Conservation (phyloP, 2,797 vertebrate genomes). For the Meda fulgida region DNA sequence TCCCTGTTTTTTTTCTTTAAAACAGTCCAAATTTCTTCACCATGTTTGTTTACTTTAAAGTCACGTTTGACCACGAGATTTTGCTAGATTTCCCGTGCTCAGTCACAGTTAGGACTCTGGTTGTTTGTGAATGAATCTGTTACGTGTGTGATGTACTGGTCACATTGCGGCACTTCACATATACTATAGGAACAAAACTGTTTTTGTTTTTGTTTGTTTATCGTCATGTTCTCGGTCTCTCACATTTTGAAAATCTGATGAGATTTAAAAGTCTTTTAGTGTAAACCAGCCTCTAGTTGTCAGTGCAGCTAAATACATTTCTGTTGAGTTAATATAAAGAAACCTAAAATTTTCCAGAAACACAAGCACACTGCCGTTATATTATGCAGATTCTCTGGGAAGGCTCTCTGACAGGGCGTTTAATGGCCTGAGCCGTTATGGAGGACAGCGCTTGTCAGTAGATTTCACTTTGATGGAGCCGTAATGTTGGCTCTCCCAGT, state of each 20-base stretch:
- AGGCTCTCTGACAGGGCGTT: constrained; percentile 77
- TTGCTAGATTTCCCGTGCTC: not conserved
- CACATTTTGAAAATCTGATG: not conserved
- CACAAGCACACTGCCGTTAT: constrained; percentile 17
- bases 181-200: not conserved
- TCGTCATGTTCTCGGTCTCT: not conserved
- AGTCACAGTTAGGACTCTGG: not conserved
- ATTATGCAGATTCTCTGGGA: constrained; percentile 65
- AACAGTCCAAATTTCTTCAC: not conserved
- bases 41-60: not conserved
- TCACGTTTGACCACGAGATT: not conserved
- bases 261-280: not conserved
- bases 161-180: not conserved
- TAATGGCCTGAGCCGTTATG: constrained; percentile 75
- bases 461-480: constrained; percentile 81
- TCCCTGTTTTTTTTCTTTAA: too few species aligned
- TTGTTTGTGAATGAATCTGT: not conserved
- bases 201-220: not conserved
- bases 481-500: constrained; percentile 79
- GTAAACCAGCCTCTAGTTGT: not conserved
- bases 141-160: not conserved
- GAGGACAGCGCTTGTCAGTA: constrained; percentile 76
- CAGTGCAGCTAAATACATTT: not conserved
- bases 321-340: not conserved
- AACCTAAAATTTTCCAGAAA: not conserved